Percentiles rank a stretch among this genome's conserved stretches.
phyloP scores from a whole-genome alignment of 37 sponge, comb jelly and placozoan genomes.

The Beroe forskalii region DNA sequence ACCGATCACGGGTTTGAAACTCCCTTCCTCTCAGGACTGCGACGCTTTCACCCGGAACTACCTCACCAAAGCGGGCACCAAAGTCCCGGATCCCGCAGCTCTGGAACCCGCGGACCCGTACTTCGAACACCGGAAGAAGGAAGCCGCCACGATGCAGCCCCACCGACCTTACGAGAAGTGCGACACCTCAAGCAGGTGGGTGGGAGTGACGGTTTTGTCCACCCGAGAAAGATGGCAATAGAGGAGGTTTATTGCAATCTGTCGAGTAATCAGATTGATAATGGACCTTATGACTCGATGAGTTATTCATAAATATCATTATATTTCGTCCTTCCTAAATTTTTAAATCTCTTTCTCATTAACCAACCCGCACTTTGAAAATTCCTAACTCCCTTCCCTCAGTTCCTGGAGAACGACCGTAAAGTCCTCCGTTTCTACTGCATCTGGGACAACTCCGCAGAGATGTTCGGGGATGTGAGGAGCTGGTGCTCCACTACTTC shows the following conservation, averaged over 20 bases:
- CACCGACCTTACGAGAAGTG: slow-evolving; percentile 88
- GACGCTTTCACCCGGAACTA: slow-evolving; percentile 94
- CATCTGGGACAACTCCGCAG: slow-evolving; percentile 86
- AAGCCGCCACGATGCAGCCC: slow-evolving; percentile 89
- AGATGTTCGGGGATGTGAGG: slow-evolving; percentile 94
- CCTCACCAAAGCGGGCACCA: slow-evolving; percentile 81
- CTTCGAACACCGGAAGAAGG: slow-evolving; percentile 69
- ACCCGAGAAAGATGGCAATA: too few relatives aligned
- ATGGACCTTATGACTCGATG: too few relatives aligned
- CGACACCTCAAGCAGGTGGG: neutral
- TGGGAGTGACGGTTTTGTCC: too few relatives aligned
- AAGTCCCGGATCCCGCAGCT: slow-evolving; percentile 67
- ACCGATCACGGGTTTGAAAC: too few relatives aligned
- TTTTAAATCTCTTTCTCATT: neutral
- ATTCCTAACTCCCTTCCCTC: slow-evolving; percentile 56
- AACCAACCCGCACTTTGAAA: neutral
- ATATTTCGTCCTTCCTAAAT: neutral
- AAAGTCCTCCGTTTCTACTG: slow-evolving; percentile 91
- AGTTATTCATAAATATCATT: too few relatives aligned
- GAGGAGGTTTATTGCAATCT: too few relatives aligned
- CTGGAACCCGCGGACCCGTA: slow-evolving; percentile 78
- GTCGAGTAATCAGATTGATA: too few relatives aligned
- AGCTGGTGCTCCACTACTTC: slow-evolving; percentile 91
- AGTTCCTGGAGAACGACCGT: slow-evolving; percentile 93
- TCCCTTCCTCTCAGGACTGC: slow-evolving; percentile 76